Conservation (phyloP, 2,888 invertebrate genomes). For the Tenthredo mesomela region DNA sequence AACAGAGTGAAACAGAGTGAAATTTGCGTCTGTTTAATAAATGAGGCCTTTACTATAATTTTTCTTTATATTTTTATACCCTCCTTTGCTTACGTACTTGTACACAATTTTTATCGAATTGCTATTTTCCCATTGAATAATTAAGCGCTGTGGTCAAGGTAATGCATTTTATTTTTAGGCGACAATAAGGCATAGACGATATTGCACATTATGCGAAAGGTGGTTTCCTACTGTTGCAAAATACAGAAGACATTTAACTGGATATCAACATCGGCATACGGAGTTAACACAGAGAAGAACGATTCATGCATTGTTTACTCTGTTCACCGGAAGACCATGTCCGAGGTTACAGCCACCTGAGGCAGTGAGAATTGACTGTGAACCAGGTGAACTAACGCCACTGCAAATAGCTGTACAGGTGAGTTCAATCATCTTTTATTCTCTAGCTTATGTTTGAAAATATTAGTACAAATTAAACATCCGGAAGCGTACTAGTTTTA, state of each 20-base stretch:
- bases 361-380: slow-evolving; percentile 70
- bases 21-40: background rate
- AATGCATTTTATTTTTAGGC: slow-evolving; percentile 64
- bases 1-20: background rate
- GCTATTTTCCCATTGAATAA: background rate
- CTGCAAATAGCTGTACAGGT: slow-evolving; percentile 77
- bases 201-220: slow-evolving; percentile 75
- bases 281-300: slow-evolving; percentile 76
- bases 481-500: background rate
- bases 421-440: slow-evolving; percentile 47
- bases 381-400: slow-evolving; percentile 74
- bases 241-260: slow-evolving; percentile 73
- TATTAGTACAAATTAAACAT: background rate
- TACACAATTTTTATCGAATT: background rate
- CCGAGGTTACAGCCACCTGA: slow-evolving; percentile 73
- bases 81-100: background rate
- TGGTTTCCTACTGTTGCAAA: slow-evolving; percentile 75
- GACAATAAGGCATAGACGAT: slow-evolving; percentile 74
- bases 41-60: background rate
- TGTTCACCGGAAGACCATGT: slow-evolving; percentile 76
- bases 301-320: slow-evolving; percentile 75
- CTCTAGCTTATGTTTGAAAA: background rate
- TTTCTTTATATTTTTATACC: background rate
- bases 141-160: background rate
- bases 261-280: slow-evolving; percentile 75